Evolutionary conservation across 92 coral and sea anemone species (phyloP), one percentile per base, ranked within the genome.

Genomic region (Siderastrea siderea): DNA sequence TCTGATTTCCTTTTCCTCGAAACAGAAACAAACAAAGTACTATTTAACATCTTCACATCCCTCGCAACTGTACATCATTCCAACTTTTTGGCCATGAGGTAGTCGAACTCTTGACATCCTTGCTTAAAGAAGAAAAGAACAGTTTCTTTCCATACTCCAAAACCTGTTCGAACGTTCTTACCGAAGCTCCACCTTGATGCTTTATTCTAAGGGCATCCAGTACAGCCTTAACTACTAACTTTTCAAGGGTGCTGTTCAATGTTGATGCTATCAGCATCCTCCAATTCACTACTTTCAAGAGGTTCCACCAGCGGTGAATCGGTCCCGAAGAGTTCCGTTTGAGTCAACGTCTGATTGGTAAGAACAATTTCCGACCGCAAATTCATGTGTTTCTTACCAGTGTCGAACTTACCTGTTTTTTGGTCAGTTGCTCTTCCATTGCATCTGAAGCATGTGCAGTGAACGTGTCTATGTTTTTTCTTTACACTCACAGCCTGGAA

Each of bases 41-140:
- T 86, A 80, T 77, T 83, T 81, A n/a, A 92, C 95, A 86, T 86
- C 95, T 83, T 92, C 87, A 74, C 76, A 89, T 1, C 97, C 92
- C 49, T 92, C 91, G 93, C 7, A 16, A 14, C 67, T 89, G 90
- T 4, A 81, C 95, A 86, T 55, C 87, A 62, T 83, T 85, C 93
- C 95, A 92, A 57, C 47, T 86, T 63, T 85, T 85, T 46, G 95
- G 96, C 93, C 93, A 94, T 78, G 88, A 83, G 0, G 86, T 84
- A 16, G 74, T 47, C 53, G 92, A 75, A 78, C 88, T 91, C 7
- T 95, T 91, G 19, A 90, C 71, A 82, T 90, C 75, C 59, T 92
- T 88, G 70, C 66, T 66, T 49, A 73, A 45, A 47, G 87, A 50
- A 4, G 92, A 59, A 62, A 86, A 81, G 15, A 94, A 73, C 46